Percentiles rank a stretch among this genome's conserved stretches.
These are phyloP conservation scores for Enteromius viviparus DNA, from an alignment of 2,797 vertebrate genomes.

Conservation along the genomic window DNA sequence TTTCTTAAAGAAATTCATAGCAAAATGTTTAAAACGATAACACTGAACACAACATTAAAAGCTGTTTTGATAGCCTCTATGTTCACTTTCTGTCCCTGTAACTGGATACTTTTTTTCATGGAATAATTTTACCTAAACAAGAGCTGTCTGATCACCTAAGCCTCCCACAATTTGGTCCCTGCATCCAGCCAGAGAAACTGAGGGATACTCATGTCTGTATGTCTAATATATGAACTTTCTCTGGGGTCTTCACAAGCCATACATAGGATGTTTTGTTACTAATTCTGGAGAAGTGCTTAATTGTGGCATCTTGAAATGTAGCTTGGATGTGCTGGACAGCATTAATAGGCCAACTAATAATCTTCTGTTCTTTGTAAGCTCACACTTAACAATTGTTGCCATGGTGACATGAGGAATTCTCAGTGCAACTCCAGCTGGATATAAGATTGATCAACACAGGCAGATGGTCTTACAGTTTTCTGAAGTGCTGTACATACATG, in stretches of 20 bases:
- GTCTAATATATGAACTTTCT: not conserved
- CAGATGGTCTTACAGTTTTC: constrained; percentile 49
- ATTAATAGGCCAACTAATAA: constrained; percentile 39
- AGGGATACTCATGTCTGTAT: not conserved
- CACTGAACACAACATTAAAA: not conserved
- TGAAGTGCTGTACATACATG: constrained; percentile 32
- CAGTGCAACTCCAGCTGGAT: constrained; percentile 55
- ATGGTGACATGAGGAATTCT: constrained; percentile 54
- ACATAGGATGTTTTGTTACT: constrained; percentile 11
- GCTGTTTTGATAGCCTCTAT: not conserved
- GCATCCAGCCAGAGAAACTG: not conserved
- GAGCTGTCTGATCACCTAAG: not conserved
- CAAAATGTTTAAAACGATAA: not conserved
- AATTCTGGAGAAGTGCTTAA: not conserved
- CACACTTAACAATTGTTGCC: constrained; percentile 54
- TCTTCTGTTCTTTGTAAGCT: constrained; percentile 42
- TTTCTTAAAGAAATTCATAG: not conserved
- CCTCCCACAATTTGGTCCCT: not conserved
- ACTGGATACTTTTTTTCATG: no score
- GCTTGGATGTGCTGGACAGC: constrained; percentile 3
- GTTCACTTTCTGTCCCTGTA: not conserved
- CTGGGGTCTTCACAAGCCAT: not conserved
- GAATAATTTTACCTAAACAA: not conserved
- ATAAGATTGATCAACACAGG: constrained; percentile 40
- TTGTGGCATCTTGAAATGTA: not conserved